phyloP scores from a whole-genome alignment of 2,113 vertebrate genomes.

The Chaetorhynchus papuensis region DNA sequence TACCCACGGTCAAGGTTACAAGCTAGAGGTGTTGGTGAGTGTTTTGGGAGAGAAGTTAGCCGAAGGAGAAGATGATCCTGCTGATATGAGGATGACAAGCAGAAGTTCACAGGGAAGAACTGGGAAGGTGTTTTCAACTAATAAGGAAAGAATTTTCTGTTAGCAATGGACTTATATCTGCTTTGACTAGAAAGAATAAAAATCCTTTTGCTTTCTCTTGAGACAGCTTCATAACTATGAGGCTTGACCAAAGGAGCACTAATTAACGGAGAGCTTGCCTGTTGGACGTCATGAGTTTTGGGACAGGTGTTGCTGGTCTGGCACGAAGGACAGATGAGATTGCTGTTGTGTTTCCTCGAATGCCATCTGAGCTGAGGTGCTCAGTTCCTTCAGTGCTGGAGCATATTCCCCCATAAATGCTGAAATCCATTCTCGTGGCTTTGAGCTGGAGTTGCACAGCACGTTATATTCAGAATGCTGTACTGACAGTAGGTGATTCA shows the following conservation, averaged over 20 bases:
- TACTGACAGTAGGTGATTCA: slow-evolving; percentile 47
- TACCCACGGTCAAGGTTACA: neutral
- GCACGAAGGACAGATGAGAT: neutral
- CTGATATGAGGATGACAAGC: neutral
- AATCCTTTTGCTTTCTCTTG: neutral
- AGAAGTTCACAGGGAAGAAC: neutral
- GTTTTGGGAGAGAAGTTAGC: neutral
- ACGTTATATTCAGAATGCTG: slow-evolving; percentile 30
- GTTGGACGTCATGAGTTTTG: neutral
- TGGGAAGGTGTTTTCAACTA: neutral
- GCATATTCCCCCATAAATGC: neutral
- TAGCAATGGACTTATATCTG: neutral
- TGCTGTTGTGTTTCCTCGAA: neutral
- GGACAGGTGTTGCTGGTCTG: neutral
- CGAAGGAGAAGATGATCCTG: neutral
- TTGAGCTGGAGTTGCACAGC: neutral
- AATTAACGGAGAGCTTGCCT: neutral
- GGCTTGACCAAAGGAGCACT: neutral
- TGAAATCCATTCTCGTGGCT: neutral
- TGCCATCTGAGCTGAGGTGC: neutral
- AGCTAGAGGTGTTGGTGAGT: neutral
- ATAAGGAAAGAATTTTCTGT: neutral
- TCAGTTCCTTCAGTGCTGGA: neutral
- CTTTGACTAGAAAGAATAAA: neutral
- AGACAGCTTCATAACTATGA: neutral